Conservation (phyloP, 1,140 invertebrate species). For the Nasonia giraulti region DNA sequence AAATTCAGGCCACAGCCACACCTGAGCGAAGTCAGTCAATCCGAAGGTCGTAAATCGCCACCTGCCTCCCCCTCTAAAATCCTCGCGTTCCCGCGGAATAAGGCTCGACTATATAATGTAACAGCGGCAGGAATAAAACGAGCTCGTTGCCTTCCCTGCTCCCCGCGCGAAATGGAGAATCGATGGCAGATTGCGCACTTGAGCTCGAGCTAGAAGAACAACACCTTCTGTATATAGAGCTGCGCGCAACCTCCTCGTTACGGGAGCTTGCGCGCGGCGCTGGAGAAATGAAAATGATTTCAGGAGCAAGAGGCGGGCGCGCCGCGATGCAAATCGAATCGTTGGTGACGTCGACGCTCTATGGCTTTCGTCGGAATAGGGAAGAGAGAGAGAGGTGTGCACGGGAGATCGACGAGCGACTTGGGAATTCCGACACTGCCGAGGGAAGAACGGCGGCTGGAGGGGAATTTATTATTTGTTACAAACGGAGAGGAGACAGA, state of each 20-base stretch:
- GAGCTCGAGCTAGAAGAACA: background rate
- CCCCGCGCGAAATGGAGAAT: constrained; percentile 11
- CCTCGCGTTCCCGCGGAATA: background rate
- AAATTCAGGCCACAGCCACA: background rate
- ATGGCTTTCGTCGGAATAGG: background rate
- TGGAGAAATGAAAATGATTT: background rate
- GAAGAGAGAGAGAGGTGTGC: too few relatives aligned
- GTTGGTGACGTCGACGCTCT: background rate
- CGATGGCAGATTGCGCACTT: constrained; percentile 10
- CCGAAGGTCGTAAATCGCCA: background rate
- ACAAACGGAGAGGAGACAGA: too few relatives aligned
- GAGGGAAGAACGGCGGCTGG: background rate
- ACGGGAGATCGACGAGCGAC: background rate
- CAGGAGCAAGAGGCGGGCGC: background rate
- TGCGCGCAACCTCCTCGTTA: background rate
- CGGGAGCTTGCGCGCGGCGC: too few relatives aligned
- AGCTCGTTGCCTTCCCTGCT: background rate
- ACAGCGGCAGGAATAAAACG: background rate
- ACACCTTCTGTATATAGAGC: background rate
- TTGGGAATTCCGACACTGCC: background rate
- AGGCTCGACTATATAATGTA: too few relatives aligned
- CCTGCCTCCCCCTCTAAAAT: background rate
- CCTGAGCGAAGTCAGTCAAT: background rate
- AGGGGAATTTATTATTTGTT: background rate
- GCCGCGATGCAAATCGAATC: constrained; percentile 10